These are phyloP conservation scores for Aphelenchoides bicaudatus DNA, from an alignment of 2,888 invertebrate species.

Conservation along the genomic window DNA sequence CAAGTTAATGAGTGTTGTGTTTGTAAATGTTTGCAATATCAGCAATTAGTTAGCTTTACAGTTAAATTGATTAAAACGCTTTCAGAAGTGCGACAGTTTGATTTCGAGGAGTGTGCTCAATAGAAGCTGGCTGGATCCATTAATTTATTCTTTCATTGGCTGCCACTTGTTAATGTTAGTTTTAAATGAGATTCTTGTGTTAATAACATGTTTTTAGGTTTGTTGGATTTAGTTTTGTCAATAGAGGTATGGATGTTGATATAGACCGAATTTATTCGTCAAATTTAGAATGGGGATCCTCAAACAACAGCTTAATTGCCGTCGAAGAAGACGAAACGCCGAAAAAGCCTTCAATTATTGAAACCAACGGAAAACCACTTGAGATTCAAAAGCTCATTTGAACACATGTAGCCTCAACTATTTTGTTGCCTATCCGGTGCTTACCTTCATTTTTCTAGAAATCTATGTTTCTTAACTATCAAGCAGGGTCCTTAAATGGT, in stretches of 20 bases:
- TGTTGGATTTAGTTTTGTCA: slow-evolving; percentile 30
- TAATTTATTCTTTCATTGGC: slow-evolving; percentile 23
- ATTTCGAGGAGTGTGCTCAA: slow-evolving; percentile 31
- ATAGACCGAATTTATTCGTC: no score
- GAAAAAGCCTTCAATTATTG: neutral
- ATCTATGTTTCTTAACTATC: no score
- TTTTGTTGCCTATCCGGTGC: no score
- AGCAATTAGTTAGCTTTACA: no score
- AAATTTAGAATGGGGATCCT: no score
- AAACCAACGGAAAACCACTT: slow-evolving; percentile 5
- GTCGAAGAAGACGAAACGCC: neutral
- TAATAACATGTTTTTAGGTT: no score
- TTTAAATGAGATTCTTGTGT: no score
- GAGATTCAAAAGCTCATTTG: slow-evolving; percentile 5
- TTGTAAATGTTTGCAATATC: neutral
- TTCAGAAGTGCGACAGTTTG: slow-evolving; percentile 34
- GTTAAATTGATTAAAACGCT: slow-evolving; percentile 19
- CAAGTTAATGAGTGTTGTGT: neutral
- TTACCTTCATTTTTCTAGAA: no score
- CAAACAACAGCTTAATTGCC: no score
- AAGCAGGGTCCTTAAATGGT: no score
- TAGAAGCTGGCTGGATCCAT: slow-evolving; percentile 31
- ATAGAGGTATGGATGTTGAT: slow-evolving; percentile 29
- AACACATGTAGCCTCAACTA: no score
- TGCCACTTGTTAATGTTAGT: slow-evolving; percentile 28